Percentiles rank a stretch among this genome's conserved stretches.
These are phyloP conservation scores for Atta colombica DNA, from an alignment of 1,140 invertebrate genomes.

Conservation along the genomic window DNA sequence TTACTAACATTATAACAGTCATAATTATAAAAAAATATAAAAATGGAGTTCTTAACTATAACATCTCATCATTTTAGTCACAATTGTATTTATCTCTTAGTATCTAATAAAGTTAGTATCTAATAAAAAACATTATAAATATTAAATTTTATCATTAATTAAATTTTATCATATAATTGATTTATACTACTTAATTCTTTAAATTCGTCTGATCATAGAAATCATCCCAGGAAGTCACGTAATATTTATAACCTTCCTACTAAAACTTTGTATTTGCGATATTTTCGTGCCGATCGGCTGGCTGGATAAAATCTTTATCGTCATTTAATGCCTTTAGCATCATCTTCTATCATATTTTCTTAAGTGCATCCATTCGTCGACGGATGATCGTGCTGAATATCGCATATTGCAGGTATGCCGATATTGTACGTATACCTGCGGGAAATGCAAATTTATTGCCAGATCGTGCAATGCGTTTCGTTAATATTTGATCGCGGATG, in stretches of 20 bases:
- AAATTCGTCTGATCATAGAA: conserved; percentile 13
- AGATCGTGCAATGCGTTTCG: conserved; percentile 12
- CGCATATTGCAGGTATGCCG: conserved; percentile 10
- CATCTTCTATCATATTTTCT: background rate
- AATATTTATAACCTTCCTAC: conserved; percentile 30
- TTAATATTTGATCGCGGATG: conserved; percentile 55
- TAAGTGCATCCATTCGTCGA: background rate
- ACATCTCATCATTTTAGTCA: too few species aligned
- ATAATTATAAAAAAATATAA: too few species aligned
- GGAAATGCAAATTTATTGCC: conserved; percentile 52
- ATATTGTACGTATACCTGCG: conserved; percentile 11
- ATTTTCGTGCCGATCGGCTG: conserved; percentile 26
- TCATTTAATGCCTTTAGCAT: conserved; percentile 67
- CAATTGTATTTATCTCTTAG: too few species aligned
- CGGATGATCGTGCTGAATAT: conserved; percentile 52
- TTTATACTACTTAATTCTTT: background rate
- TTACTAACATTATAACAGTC: too few species aligned
- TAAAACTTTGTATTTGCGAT: conserved; percentile 8
- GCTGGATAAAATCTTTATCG: conserved; percentile 68
- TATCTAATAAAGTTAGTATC: too few species aligned
- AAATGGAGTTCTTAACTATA: too few species aligned
- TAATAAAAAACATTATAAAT: too few species aligned
- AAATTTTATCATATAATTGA: background rate
- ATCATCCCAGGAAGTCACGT: background rate
- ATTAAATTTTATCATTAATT: too few species aligned